Evolutionary conservation across 2,797 vertebrate genomes (phyloP), one percentile per base, ranked within the genome.

Genomic region (Diplodus puntazzo): DNA sequence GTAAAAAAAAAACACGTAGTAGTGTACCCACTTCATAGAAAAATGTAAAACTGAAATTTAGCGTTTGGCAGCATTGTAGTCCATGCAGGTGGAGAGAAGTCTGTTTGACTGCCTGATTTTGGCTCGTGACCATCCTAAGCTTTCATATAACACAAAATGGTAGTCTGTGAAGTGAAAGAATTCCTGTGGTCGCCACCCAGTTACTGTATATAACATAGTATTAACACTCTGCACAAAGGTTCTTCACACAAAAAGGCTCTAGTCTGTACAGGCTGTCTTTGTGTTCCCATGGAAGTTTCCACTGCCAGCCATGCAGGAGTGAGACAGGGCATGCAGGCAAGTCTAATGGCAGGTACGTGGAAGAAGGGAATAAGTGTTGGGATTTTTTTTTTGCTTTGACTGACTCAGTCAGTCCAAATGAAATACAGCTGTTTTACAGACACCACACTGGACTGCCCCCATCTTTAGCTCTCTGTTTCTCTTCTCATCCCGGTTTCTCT

Each of bases 201-300:
- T 66, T 69, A 88, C 77, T 87, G 83, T 87, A 89, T 83, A 82
- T 83, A 87, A 82, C 66, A 81, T 73, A 66, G 78, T 79, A 73
- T 85, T 89, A 91, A 88, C 86, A 91, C 79, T 66, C 34, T n/a
- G 70, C 75, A 90, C 84, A 86, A 90, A 89, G 78, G 54, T 64
- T 73, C 85, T 89, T 81, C 83, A 91, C 87, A 90, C 88, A 88
- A 82, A 91, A 86, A 86, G 75, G 53, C 86, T 87, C 57, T 21
- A 21, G 53, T 73, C 87, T 85, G 79, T 71, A 92, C 85, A 94
- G 81, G 73, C 81, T 85, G 58, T 90, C 81, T 93, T 93, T 94
- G 89, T 94, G 92, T 92, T 91, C 78, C 88, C 75, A 84, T 92
- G 90, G 94, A 95, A 94, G 91, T 93, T 95, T 95, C 94, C 94